These are phyloP conservation scores for Amphilophus citrinellus DNA, from an alignment of 2,113 vertebrate species.

Conservation along the genomic window DNA sequence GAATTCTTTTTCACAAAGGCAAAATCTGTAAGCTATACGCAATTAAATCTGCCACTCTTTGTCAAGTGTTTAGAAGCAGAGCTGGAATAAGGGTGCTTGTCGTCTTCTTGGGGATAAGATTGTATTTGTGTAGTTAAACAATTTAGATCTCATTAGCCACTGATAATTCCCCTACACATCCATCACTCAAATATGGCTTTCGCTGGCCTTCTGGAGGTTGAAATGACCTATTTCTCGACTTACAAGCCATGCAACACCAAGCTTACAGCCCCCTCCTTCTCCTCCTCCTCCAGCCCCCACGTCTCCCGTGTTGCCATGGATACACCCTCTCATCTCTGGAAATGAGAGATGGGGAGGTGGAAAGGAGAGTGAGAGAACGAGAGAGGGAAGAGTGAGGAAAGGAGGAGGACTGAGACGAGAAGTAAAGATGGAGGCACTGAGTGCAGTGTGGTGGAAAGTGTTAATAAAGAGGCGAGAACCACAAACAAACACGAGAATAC, in stretches of 20 bases:
- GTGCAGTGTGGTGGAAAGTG: slow-evolving; percentile 5
- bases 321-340: slow-evolving; percentile 80
- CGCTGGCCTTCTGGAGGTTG: slow-evolving; percentile 35
- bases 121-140: slow-evolving; percentile 41
- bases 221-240: slow-evolving; percentile 79
- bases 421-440: slow-evolving; percentile 51
- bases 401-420: slow-evolving; percentile 43
- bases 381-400: slow-evolving; percentile 41
- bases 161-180: slow-evolving; percentile 53
- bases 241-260: slow-evolving; percentile 68
- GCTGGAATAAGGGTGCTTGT: slow-evolving; percentile 22
- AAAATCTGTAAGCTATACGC: slow-evolving; percentile 44
- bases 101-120: slow-evolving; percentile 15
- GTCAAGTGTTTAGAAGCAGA: slow-evolving; percentile 27
- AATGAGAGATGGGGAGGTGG: slow-evolving; percentile 71
- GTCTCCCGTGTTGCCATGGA: slow-evolving; percentile 83
- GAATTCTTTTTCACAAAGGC: slow-evolving; percentile 44
- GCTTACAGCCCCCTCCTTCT: slow-evolving; percentile 49
- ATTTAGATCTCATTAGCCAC: slow-evolving; percentile 60
- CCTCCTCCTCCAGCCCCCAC: slow-evolving; percentile 51
- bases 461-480: slow-evolving; percentile 26
- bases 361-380: slow-evolving; percentile 56
- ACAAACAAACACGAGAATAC: slow-evolving; percentile 37
- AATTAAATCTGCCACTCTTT: slow-evolving; percentile 44
- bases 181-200: slow-evolving; percentile 32